These are phyloP conservation scores for Cyaniris semiargus DNA, from an alignment of 2,888 invertebrate genomes.

Conservation along the genomic window DNA sequence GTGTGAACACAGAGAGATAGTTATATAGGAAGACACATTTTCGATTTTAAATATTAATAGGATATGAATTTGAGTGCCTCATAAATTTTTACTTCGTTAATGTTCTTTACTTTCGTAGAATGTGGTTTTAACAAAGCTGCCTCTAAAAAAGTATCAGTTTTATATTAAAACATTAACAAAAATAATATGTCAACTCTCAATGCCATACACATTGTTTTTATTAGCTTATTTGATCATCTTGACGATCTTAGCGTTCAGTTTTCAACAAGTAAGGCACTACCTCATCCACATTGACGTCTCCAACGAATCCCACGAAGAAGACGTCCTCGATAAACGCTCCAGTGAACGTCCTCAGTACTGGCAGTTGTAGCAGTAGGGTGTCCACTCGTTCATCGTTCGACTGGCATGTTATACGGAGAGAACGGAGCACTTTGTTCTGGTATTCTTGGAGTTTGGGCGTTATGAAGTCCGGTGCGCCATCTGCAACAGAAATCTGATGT, in stretches of 20 bases:
- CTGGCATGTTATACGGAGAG: constrained; percentile 58
- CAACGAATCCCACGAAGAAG: constrained; percentile 94
- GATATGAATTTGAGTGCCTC: no score
- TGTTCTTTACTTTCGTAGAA: no score
- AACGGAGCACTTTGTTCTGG: constrained; percentile 73
- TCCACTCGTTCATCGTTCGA: constrained; percentile 74
- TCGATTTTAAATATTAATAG: no score
- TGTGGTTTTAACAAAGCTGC: no score
- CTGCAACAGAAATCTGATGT: constrained; percentile 48
- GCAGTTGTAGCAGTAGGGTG: constrained; percentile 84
- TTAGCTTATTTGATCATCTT: no score
- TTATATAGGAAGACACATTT: no score
- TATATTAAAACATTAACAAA: no score
- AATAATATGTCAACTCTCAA: no score
- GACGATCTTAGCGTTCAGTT: constrained; percentile 51
- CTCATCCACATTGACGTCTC: constrained; percentile 96
- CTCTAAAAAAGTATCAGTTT: no score
- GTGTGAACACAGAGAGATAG: no score
- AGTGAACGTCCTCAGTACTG: constrained; percentile 86
- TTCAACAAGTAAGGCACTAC: constrained; percentile 95
- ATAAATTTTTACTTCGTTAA: no score
- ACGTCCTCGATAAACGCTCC: constrained; percentile 92
- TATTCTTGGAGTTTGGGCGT: constrained; percentile 74
- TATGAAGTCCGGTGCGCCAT: constrained; percentile 73
- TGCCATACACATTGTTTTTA: no score